phyloP scores from a whole-genome alignment of 2,113 vertebrate genomes.

The Cinclus mexicanus region DNA sequence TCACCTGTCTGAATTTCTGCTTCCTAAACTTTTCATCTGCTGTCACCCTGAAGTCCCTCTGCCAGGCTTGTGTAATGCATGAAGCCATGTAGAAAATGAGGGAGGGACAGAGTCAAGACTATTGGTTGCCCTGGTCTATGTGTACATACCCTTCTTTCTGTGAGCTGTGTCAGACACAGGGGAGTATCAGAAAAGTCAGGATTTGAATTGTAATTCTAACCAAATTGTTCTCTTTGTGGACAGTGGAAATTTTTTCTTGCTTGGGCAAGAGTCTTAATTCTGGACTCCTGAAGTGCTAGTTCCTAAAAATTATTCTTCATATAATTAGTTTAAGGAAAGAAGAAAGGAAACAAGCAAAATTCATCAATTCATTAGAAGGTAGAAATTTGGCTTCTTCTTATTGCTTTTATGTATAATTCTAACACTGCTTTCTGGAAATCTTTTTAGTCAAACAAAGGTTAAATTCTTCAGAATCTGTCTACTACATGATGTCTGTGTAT shows the following conservation, averaged over 20 bases:
- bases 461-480: not conserved
- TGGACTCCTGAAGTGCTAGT: not conserved
- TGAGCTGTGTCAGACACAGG: not conserved
- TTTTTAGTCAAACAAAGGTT: not conserved
- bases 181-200: not conserved
- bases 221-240: not conserved
- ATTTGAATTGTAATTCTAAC: not conserved
- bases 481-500: not conserved
- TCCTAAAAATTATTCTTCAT: not conserved
- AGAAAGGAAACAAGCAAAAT: not conserved
- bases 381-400: not conserved
- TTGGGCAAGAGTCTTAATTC: not conserved
- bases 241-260: not conserved
- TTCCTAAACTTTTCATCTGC: not conserved
- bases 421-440: not conserved
- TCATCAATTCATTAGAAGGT: not conserved
- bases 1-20: not conserved
- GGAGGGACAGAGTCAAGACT: not conserved
- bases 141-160: not conserved
- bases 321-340: not conserved
- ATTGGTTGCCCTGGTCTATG: not conserved
- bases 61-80: not conserved
- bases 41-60: not conserved
- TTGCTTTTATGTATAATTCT: not conserved
- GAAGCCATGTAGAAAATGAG: not conserved